Percentiles rank a stretch among this genome's conserved stretches.
phyloP scores from a whole-genome alignment of 1,140 invertebrate species.

The Megalonaias nervosa region DNA sequence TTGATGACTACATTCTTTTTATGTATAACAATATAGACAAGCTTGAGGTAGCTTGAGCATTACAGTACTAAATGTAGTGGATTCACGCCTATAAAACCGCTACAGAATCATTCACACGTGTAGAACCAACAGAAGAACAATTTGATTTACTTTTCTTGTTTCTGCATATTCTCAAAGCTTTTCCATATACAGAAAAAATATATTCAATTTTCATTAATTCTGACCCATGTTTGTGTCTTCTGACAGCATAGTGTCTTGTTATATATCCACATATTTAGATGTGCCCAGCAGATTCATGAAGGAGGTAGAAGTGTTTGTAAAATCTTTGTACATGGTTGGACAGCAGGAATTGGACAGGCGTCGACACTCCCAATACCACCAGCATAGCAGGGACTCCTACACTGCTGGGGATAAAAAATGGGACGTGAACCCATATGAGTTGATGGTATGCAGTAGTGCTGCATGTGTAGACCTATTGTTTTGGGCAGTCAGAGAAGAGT shows the following conservation, averaged over 20 bases:
- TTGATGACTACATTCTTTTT: too few species aligned
- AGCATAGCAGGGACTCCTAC: constrained; percentile 41
- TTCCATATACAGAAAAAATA: too few species aligned
- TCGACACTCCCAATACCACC: constrained; percentile 19
- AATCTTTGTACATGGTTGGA: constrained; percentile 89
- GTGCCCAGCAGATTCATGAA: constrained; percentile 90
- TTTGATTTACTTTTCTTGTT: too few species aligned
- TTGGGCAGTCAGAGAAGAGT: constrained; percentile 97
- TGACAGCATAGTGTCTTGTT: neutral
- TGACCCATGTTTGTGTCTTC: neutral
- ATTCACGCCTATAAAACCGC: too few species aligned
- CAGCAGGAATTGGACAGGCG: constrained; percentile 85
- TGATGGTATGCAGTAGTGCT: constrained; percentile 97
- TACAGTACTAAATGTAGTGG: too few species aligned
- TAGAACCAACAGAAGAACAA: too few species aligned
- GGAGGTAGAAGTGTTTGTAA: constrained; percentile 94
- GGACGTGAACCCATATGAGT: constrained; percentile 87
- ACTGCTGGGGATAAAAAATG: constrained; percentile 36
- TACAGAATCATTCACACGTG: too few species aligned
- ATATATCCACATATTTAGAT: constrained; percentile 74
- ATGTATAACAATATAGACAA: too few species aligned
- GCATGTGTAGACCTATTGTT: constrained; percentile 97
- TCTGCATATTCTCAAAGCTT: too few species aligned
- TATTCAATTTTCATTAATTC: too few species aligned
- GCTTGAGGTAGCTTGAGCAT: too few species aligned